Percentiles rank a stretch among this genome's conserved stretches.
Conservation (phyloP, 2,888 invertebrate species). For the Blastobasis lacticolella region DNA sequence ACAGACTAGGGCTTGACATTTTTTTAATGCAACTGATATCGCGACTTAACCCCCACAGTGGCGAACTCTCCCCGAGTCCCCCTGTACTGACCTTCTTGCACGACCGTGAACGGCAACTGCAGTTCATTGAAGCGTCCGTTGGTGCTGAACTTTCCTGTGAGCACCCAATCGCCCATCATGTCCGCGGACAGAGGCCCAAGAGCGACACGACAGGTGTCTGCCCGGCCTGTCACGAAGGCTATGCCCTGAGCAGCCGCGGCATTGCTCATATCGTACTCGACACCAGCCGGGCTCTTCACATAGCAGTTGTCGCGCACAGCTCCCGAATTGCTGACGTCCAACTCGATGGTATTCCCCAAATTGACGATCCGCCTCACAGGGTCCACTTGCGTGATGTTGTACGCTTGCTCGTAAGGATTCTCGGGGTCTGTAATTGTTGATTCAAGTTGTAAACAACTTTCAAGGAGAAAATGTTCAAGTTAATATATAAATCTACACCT, state of each 20-base stretch:
- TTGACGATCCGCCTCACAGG: constrained; percentile 19
- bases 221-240: constrained; percentile 13
- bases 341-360: constrained; percentile 17
- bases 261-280: constrained; percentile 11
- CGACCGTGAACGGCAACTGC: constrained; percentile 20
- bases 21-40: background rate
- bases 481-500: too few relatives aligned
- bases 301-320: constrained; percentile 20
- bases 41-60: background rate
- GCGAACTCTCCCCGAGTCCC: too few relatives aligned
- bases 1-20: background rate
- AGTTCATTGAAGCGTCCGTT: constrained; percentile 22
- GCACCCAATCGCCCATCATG: constrained; percentile 29
- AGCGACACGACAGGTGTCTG: constrained; percentile 19
- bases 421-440: constrained; percentile 25
- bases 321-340: constrained; percentile 19
- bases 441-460: too few relatives aligned
- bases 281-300: constrained; percentile 20
- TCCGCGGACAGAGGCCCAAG: constrained; percentile 25
- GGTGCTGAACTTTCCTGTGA: constrained; percentile 33
- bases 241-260: constrained; percentile 13
- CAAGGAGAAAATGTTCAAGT: too few relatives aligned
- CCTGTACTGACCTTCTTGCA: constrained; percentile 28
- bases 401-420: constrained; percentile 29
- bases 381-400: constrained; percentile 25